phyloP scores from a whole-genome alignment of 2,797 vertebrate species.

The Sylvilagus floridanus region DNA sequence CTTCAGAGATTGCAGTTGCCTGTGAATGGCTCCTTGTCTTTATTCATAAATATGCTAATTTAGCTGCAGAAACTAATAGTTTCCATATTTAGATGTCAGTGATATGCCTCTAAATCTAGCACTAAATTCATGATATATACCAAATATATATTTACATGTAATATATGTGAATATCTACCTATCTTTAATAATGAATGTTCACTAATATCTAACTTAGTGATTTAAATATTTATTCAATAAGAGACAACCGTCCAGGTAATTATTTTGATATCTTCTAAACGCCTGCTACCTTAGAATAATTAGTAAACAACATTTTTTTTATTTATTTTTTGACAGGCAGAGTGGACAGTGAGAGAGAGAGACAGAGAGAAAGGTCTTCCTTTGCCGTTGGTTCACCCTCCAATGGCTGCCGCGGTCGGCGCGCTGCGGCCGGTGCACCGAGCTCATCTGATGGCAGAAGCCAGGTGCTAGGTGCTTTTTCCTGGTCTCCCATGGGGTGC shows the following conservation, averaged over 20 bases:
- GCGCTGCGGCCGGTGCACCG: too few relatives aligned
- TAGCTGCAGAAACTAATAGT: background rate
- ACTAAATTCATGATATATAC: background rate
- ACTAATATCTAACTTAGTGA: background rate
- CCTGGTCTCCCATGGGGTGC: too few relatives aligned
- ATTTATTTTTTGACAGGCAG: too few relatives aligned
- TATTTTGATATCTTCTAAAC: background rate
- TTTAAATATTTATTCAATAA: conserved; percentile 2
- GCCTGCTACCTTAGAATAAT: background rate
- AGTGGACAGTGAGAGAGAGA: too few relatives aligned
- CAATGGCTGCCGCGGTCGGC: too few relatives aligned
- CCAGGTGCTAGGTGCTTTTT: too few relatives aligned
- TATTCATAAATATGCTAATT: background rate
- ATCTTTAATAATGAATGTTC: background rate
- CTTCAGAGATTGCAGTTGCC: background rate
- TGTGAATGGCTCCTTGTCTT: background rate
- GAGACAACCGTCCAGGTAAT: background rate
- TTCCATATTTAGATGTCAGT: background rate
- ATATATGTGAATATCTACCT: background rate
- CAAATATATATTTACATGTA: background rate
- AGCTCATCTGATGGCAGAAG: too few relatives aligned
- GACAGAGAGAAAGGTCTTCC: too few relatives aligned
- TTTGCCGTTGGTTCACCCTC: too few relatives aligned
- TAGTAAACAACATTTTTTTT: background rate
- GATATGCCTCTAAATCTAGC: background rate